These are phyloP conservation scores for Carettochelys insculpta DNA, from an alignment of 2,113 vertebrate species.

Conservation along the genomic window DNA sequence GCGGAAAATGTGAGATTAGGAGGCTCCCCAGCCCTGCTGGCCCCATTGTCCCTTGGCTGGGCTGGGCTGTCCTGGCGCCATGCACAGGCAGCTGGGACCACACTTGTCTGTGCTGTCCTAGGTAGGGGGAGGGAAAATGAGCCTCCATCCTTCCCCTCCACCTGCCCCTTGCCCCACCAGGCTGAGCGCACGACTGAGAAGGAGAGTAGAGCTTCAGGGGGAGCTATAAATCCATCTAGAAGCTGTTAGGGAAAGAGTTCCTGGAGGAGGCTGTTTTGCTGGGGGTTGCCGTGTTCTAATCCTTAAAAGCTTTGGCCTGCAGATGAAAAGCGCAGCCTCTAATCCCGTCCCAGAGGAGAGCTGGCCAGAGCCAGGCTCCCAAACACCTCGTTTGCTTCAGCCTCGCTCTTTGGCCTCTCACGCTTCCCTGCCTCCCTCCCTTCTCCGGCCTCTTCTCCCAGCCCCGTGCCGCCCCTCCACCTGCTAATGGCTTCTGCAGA, in stretches of 20 bases:
- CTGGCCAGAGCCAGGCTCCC: slow-evolving; percentile 13
- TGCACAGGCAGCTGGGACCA: background rate
- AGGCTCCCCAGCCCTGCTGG: background rate
- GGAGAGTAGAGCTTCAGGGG: slow-evolving; percentile 20
- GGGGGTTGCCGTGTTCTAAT: slow-evolving; percentile 44
- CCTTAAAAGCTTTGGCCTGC: slow-evolving; percentile 49
- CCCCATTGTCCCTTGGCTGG: background rate
- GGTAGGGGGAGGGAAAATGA: background rate
- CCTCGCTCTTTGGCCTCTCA: background rate
- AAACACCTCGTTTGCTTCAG: background rate
- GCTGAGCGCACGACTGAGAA: background rate
- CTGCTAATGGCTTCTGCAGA: slow-evolving; percentile 26
- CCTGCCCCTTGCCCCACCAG: fast-evolving
- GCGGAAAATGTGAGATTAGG: background rate
- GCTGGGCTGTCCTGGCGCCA: fast-evolving
- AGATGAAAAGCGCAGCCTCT: slow-evolving; percentile 59
- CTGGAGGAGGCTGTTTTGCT: slow-evolving; percentile 25
- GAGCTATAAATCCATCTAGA: slow-evolving; percentile 46
- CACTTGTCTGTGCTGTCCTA: background rate
- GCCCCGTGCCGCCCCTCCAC: background rate
- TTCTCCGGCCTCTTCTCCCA: background rate
- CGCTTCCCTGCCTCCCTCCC: background rate
- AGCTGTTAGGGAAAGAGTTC: slow-evolving; percentile 32
- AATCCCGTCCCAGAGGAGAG: background rate
- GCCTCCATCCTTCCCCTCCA: background rate